Base-by-base conservation (phyloP, 1,140 invertebrate genomes). In the Stegodyphus dumicola region DNA sequence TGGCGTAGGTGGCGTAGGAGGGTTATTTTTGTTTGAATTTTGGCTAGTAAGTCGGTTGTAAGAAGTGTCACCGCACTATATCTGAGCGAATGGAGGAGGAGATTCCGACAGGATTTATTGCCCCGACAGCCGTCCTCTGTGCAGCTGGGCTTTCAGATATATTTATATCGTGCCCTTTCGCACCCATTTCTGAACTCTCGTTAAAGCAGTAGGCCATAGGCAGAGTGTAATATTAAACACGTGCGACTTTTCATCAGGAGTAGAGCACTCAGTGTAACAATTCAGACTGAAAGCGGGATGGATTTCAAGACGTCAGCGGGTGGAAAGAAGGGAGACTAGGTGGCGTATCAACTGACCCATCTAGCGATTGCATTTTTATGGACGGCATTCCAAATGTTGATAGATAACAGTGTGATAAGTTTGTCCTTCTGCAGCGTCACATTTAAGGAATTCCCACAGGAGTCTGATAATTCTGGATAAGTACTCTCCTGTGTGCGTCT, bases 61-160 rank as follows among this genome's bases (percentile, higher is more conserved):
- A 11, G 48, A 85, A 85, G 81, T 85, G 81, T 85, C 81, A 85
- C 33, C 73, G 69, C 73, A 69, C 33, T 75, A 71, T 64, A 83
- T 74, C 53, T 81, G 69, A 81, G 48, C 69, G 79, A 67, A 70
- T 54, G 78, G 48, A 54, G 66, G 66, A 64, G 60, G 64, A 75
- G 67, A 71, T 56, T 83, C 13, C 67, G 70, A 15, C 56, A 85
- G 51, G 81, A 76, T 83, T 83, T 83, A 83, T 83, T 53, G 60
- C 73, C 64, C 51, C 66, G 53, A 85, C 81, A 85, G 81, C 64
- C 81, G 79, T 83, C 80, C 54, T 64, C 54, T 56, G 60, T 67
- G 81, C 81, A 85, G 81, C 81, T 85, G 81, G 81, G 81, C 65
- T 85, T 85, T 76, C 18, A 85, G 74, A 85, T 77, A 77, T 85